Base-by-base conservation (phyloP, 2,888 invertebrate species). In the Oligia strigilis region DNA sequence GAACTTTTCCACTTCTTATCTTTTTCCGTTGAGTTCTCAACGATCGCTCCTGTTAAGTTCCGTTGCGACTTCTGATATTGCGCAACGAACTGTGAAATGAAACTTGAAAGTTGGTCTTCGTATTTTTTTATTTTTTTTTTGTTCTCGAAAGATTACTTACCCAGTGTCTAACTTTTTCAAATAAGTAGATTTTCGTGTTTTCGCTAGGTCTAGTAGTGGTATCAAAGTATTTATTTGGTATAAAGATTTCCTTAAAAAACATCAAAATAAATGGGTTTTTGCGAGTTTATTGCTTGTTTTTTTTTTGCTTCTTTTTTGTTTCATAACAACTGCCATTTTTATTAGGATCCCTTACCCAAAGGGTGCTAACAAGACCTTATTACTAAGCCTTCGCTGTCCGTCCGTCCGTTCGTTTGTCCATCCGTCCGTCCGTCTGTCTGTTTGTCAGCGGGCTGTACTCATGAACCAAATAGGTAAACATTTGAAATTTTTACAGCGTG, bases 51-150 rank as follows among this genome's bases (percentile, higher is more conserved):
- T 71, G 65, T 40, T 69, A 40, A 78, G 87, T 78, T 84, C n/a
- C 84, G 62, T 67, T 71, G 77, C 71, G 75, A 81, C 75, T 67
- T 72, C 76, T 80, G 72, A 81, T 77, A 81, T 81, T 70, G 76
- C 74, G 60, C 82, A 82, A 60, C 75, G 78, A 78, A 84, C 82
- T 80, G 78, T 67, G 77, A 80, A 82, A 87, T 87, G 75, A 80
- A 84, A 82, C 66, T 78, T 70, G 67, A 75, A 81, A 87, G 70
- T 81, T 86, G 11, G 46, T 40, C 73, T 62, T 49, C 19, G 29
- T 46, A 5, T 62, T 58, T 62, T 65, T 66, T 60, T 29, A 11
- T 3, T n/a, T n/a, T 69, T 65, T 66, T 60, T 29, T 14, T 3
- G 60, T 62, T 62, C 19, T 36, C 1, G 14, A 2, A 49, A 40